Conservation (phyloP, 2,888 invertebrate species). For the Teleiodes luculella region DNA sequence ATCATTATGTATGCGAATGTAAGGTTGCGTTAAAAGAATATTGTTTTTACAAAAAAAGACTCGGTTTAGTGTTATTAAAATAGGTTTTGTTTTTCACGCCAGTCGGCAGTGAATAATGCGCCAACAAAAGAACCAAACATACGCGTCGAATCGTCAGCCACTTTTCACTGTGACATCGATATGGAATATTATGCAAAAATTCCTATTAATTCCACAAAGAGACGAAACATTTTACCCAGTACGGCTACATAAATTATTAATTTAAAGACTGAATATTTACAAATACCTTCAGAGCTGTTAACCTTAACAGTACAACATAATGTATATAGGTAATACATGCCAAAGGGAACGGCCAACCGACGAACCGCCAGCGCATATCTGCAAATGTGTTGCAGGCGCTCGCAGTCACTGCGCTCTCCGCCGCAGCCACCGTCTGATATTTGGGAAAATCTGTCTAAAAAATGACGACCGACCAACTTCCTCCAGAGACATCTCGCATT, state of each 20-base stretch:
- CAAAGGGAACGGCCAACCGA: constrained; percentile 38
- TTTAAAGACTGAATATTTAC: constrained; percentile 52
- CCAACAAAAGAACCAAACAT: constrained; percentile 70
- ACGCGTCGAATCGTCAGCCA: constrained; percentile 62
- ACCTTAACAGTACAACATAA: constrained; percentile 42
- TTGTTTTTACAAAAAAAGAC: no score
- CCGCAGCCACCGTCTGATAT: constrained; percentile 43
- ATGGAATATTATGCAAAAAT: constrained; percentile 31
- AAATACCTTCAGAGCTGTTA: constrained; percentile 58
- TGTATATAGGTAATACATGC: constrained; percentile 33
- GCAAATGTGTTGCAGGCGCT: constrained; percentile 36
- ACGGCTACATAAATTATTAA: constrained; percentile 33
- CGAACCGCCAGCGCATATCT: constrained; percentile 48
- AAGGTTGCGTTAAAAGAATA: no score
- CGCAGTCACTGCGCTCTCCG: constrained; percentile 27
- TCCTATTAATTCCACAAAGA: constrained; percentile 33
- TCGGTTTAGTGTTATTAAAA: constrained; percentile 42
- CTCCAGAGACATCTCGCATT: constrained; percentile 47
- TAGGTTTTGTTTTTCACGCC: constrained; percentile 56
- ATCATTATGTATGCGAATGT: no score
- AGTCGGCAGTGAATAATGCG: constrained; percentile 52
- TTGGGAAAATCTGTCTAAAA: constrained; percentile 54
- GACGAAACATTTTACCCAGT: constrained; percentile 24
- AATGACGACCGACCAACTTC: constrained; percentile 28
- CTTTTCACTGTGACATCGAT: constrained; percentile 57